Percentiles rank a stretch among this genome's conserved stretches.
Evolutionary conservation across 2,113 vertebrate genomes (phyloP).

Genomic region (Charadrius vociferus): DNA sequence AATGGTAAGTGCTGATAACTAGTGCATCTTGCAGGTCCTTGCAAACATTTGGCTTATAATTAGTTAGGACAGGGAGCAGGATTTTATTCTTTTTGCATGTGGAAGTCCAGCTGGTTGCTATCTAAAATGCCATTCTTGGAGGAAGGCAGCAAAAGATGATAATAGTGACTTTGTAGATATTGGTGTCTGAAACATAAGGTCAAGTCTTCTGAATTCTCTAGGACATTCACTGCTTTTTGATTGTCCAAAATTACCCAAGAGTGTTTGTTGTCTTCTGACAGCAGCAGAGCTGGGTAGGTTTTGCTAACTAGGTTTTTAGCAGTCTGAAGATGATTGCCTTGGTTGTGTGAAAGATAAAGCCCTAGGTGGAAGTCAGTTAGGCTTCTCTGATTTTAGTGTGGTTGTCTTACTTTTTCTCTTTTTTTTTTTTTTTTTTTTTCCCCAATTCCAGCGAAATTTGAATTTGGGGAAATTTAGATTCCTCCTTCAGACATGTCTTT

Average conservation of each 20-base stretch:
- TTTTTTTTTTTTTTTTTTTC: too few relatives aligned
- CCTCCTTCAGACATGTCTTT: not conserved
- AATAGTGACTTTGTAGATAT: not conserved
- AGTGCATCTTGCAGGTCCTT: not conserved
- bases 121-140: not conserved
- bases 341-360: not conserved
- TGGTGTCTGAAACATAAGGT: not conserved
- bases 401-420: not conserved
- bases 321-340: not conserved
- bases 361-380: not conserved
- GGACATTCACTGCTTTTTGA: not conserved
- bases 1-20: not conserved
- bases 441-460: not conserved
- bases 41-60: not conserved
- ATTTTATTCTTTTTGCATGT: not conserved
- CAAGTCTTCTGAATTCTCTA: not conserved
- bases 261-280: not conserved
- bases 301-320: not conserved
- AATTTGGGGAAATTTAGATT: not conserved
- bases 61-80: not conserved
- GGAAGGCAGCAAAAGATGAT: not conserved
- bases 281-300: not conserved
- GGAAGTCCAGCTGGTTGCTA: not conserved
- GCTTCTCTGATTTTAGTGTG: not conserved
- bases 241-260: not conserved